Percentiles rank a stretch among this genome's conserved stretches.
These are phyloP conservation scores for Puffinus mauretanicus DNA, from an alignment of 2,113 vertebrate species.

Conservation along the genomic window DNA sequence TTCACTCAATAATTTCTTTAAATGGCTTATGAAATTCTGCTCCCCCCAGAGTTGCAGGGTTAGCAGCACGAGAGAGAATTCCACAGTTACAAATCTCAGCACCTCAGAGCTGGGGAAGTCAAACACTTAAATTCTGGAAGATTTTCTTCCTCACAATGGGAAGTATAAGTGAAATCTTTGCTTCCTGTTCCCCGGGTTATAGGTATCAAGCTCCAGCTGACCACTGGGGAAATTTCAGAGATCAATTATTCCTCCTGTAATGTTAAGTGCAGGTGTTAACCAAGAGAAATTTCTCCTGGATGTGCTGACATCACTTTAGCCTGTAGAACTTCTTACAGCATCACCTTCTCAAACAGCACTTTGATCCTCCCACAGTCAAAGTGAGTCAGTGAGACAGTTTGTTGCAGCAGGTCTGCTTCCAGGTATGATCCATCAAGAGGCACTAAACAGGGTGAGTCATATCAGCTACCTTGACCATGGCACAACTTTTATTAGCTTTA, in stretches of 20 bases:
- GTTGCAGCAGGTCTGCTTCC: constrained; percentile 8
- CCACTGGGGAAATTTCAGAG: neutral
- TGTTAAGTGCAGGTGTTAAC: neutral
- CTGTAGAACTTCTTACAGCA: neutral
- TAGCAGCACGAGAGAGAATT: neutral
- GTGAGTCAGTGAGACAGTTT: neutral
- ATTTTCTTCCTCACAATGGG: neutral
- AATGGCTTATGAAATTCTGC: neutral
- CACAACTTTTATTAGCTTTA: neutral
- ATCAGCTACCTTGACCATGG: neutral
- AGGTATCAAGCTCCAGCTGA: neutral
- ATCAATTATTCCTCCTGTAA: neutral
- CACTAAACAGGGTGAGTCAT: neutral
- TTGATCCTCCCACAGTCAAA: neutral
- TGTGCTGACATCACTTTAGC: neutral
- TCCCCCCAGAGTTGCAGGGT: neutral
- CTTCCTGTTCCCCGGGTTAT: neutral
- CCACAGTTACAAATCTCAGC: neutral
- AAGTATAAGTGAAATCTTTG: neutral
- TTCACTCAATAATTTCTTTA: neutral
- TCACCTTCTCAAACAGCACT: neutral
- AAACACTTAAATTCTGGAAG: neutral
- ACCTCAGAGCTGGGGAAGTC: neutral
- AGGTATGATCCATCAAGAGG: neutral
- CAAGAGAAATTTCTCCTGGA: neutral